Conservation (phyloP, 2,797 vertebrate genomes). For the Salmo trutta region DNA sequence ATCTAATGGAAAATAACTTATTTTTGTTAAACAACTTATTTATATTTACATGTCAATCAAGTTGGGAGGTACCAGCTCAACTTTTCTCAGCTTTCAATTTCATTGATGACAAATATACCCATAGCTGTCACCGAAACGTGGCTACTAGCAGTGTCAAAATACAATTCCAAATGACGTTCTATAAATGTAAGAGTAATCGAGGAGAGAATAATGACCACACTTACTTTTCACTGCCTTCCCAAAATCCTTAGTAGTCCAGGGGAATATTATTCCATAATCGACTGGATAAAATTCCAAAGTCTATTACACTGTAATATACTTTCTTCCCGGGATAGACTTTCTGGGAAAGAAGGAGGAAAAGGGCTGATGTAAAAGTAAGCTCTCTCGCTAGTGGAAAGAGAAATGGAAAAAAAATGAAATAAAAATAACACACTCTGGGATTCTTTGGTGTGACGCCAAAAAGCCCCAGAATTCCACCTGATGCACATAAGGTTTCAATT, state of each 20-base stretch:
- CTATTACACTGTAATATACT: conserved; percentile 27
- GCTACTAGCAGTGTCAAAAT: not conserved
- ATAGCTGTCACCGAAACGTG: not conserved
- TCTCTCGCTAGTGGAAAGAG: conserved; percentile 55
- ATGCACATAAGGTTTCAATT: conserved; percentile 94
- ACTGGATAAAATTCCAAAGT: conserved; percentile 19
- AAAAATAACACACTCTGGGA: conserved; percentile 81
- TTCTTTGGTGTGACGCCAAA: conserved; percentile 81
- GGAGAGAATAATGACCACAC: conserved; percentile 36
- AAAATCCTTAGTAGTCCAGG: conserved; percentile 51
- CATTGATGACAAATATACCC: not conserved
- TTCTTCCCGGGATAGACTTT: conserved; percentile 56
- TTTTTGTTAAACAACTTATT: not conserved
- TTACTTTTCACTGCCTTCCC: conserved; percentile 57
- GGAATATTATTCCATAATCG: conserved; percentile 61
- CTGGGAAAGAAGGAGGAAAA: conserved; percentile 55
- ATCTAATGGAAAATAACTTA: not conserved
- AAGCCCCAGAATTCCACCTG: conserved; percentile 87
- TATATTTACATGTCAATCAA: not conserved
- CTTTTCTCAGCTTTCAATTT: not conserved
- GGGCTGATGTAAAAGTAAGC: conserved; percentile 68
- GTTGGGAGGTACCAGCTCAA: not conserved
- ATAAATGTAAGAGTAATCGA: not conserved
- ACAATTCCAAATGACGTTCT: not conserved
- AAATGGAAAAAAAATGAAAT: conserved; percentile 39